phyloP scores from a whole-genome alignment of 2,113 vertebrate genomes.

The Leuciscus idus region DNA sequence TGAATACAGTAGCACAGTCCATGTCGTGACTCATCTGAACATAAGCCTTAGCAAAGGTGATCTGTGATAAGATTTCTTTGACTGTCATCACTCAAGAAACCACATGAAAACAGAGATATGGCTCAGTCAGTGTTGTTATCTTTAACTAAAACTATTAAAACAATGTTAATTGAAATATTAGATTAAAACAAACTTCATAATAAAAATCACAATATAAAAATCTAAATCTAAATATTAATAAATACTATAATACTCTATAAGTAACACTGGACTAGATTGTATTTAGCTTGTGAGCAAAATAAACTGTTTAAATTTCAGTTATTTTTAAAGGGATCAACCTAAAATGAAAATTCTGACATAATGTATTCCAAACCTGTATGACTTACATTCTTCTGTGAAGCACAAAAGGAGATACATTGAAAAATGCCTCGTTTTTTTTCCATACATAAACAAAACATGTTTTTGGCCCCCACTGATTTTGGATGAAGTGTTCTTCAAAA shows the following conservation, averaged over 20 bases:
- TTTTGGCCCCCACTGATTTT: neutral
- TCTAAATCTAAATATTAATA: too few relatives aligned
- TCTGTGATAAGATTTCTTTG: constrained; percentile 7
- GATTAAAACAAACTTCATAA: neutral
- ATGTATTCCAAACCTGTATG: neutral
- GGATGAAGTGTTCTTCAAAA: neutral
- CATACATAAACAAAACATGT: neutral
- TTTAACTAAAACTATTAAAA: neutral
- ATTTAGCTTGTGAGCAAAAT: too few relatives aligned
- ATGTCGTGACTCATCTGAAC: constrained; percentile 42
- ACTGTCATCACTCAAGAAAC: neutral
- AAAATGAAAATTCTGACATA: neutral
- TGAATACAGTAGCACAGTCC: constrained; percentile 19
- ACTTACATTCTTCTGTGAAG: neutral
- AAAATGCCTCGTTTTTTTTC: too few relatives aligned
- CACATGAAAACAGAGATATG: neutral
- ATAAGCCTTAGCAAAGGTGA: neutral
- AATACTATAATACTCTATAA: too few relatives aligned
- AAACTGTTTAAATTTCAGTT: neutral
- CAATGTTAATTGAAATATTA: neutral
- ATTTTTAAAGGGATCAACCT: neutral
- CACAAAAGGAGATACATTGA: neutral
- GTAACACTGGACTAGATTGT: too few relatives aligned
- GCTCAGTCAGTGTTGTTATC: neutral
- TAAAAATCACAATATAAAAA: too few relatives aligned